A percentile compares a stretch with the other conserved stretches of the same genome.
Evolutionary conservation across 2,797 vertebrate species (phyloP).

Genomic region (Malurus leucopterus): DNA sequence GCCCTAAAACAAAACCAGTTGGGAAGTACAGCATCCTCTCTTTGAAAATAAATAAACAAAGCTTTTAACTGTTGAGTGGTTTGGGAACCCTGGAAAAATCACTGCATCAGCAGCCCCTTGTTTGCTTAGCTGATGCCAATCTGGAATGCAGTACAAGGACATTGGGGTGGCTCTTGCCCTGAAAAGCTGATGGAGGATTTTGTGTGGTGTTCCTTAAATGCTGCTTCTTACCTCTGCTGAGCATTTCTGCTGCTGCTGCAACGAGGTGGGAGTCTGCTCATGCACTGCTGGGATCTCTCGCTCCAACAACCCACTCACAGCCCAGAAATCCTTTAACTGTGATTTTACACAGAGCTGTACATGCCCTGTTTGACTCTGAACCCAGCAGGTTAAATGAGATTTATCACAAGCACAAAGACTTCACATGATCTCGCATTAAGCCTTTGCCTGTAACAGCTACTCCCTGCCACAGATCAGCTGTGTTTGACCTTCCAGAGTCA

Average conservation of each 20-base stretch:
- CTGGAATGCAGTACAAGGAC: background rate
- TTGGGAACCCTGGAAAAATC: background rate
- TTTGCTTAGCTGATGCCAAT: background rate
- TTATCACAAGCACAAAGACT: background rate
- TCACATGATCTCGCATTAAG: background rate
- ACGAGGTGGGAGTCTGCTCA: background rate
- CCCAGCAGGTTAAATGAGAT: background rate
- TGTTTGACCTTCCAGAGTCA: conserved; percentile 21
- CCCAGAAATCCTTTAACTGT: background rate
- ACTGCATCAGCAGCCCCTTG: rapidly evolving
- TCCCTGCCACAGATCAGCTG: background rate
- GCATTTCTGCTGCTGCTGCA: background rate
- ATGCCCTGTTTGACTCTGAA: background rate
- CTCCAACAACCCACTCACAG: background rate
- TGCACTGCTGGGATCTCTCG: background rate
- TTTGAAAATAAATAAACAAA: conserved; percentile 44
- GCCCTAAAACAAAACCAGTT: conserved; percentile 51
- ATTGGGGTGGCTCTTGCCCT: background rate
- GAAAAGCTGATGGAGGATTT: background rate
- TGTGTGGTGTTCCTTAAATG: background rate
- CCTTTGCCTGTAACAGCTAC: background rate
- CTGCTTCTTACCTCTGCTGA: background rate
- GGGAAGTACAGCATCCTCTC: conserved; percentile 32
- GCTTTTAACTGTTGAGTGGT: background rate
- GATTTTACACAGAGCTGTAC: background rate